Percentiles rank a stretch among this genome's conserved stretches.
These are phyloP conservation scores for Rutpela maculata DNA, from an alignment of 2,888 invertebrate genomes.

Conservation along the genomic window DNA sequence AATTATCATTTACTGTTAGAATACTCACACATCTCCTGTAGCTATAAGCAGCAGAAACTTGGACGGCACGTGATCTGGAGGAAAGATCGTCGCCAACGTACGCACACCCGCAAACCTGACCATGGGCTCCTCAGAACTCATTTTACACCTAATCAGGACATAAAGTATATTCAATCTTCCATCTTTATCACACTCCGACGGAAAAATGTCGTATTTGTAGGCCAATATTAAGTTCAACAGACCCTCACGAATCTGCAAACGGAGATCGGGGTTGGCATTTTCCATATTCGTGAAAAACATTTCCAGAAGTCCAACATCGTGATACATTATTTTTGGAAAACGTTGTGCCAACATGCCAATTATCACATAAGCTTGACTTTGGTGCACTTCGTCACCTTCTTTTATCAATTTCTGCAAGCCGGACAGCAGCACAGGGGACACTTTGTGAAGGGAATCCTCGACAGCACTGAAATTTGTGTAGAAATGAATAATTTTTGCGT, in stretches of 20 bases:
- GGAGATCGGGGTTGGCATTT: conserved; percentile 71
- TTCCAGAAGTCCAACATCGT: conserved; percentile 79
- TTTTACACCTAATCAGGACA: conserved; percentile 83
- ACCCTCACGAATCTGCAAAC: conserved; percentile 71
- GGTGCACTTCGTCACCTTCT: conserved; percentile 79
- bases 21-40: conserved; percentile 86
- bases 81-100: conserved; percentile 88
- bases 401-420: conserved; percentile 84
- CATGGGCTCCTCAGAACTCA: conserved; percentile 86
- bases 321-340: conserved; percentile 80
- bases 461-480: conserved; percentile 76
- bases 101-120: conserved; percentile 89
- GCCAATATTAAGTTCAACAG: conserved; percentile 69
- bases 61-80: conserved; percentile 87
- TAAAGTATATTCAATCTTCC: conserved; percentile 70
- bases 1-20: background rate
- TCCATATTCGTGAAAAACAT: conserved; percentile 75
- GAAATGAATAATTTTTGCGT: conserved; percentile 26
- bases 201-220: conserved; percentile 68
- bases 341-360: conserved; percentile 82
- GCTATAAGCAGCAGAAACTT: conserved; percentile 88
- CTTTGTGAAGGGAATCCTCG: conserved; percentile 78
- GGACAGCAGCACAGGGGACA: conserved; percentile 83
- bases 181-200: conserved; percentile 68
- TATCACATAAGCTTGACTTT: conserved; percentile 84